Conservation (phyloP, 2,797 vertebrate species). For the Mormyrus hasselquistii region DNA sequence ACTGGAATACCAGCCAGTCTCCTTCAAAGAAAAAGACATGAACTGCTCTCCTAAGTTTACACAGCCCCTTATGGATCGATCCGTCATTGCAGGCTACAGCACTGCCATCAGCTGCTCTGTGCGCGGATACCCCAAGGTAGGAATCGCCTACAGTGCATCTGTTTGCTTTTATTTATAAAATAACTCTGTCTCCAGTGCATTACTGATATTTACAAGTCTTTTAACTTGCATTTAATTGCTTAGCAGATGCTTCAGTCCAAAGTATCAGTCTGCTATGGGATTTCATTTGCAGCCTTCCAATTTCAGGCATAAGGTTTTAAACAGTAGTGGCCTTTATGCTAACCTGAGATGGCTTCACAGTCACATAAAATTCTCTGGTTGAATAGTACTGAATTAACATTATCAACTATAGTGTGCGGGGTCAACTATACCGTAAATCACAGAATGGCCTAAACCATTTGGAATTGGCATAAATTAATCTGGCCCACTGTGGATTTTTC, state of each 20-base stretch:
- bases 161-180: background rate
- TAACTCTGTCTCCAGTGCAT: background rate
- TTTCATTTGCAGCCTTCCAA: background rate
- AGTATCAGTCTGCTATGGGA: background rate
- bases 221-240: background rate
- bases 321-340: background rate
- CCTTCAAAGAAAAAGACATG: slow-evolving; percentile 75
- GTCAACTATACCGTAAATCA: background rate
- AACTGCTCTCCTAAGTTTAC: slow-evolving; percentile 70
- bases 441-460: background rate
- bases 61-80: slow-evolving; percentile 72
- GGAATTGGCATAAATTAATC: background rate
- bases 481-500: background rate
- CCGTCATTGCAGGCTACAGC: slow-evolving; percentile 74
- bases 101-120: slow-evolving; percentile 81
- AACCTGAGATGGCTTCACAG: background rate
- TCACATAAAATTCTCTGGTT: background rate
- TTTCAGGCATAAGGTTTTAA: background rate
- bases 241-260: background rate
- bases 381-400: background rate
- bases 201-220: background rate
- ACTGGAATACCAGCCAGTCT: slow-evolving; percentile 47
- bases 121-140: slow-evolving; percentile 75
- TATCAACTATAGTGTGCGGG: background rate
- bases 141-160: background rate